phyloP scores from a whole-genome alignment of 2,888 invertebrate genomes.

The Pherbina coryleti region DNA sequence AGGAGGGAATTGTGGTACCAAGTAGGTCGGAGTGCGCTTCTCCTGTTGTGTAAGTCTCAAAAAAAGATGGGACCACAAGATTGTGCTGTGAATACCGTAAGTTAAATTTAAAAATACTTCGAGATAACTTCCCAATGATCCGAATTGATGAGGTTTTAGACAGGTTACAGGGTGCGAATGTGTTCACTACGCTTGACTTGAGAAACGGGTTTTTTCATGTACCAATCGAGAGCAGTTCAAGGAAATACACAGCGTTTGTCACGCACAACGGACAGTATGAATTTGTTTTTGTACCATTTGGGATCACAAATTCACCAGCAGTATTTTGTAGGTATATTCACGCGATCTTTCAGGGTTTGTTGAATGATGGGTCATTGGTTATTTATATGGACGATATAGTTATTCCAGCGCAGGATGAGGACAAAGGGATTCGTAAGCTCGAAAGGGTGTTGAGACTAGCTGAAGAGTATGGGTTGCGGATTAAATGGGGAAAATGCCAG shows the following conservation, averaged over 20 bases:
- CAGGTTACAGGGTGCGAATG: constrained; percentile 41
- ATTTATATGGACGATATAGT: constrained; percentile 45
- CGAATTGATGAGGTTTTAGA: constrained; percentile 43
- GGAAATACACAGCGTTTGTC: constrained; percentile 45
- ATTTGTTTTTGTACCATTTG: constrained; percentile 44
- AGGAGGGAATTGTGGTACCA: no score
- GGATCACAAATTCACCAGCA: constrained; percentile 38
- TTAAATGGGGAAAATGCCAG: neutral
- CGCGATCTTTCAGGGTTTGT: neutral
- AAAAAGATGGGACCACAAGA: no score
- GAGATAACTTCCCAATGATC: constrained; percentile 40
- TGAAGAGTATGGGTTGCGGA: neutral
- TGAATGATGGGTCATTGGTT: constrained; percentile 28
- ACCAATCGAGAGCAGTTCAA: constrained; percentile 37
- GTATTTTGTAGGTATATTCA: no score
- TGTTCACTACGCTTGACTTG: constrained; percentile 46
- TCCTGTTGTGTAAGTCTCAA: no score
- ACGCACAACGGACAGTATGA: constrained; percentile 45
- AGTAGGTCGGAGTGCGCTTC: no score
- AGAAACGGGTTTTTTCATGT: constrained; percentile 49
- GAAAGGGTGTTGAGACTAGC: neutral
- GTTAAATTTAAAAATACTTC: constrained; percentile 33
- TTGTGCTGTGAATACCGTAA: neutral
- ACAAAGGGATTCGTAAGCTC: constrained; percentile 33
- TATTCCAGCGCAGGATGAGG: constrained; percentile 43